Evolutionary conservation across 1,140 invertebrate genomes (phyloP).

Genomic region (Ephestia elutella): DNA sequence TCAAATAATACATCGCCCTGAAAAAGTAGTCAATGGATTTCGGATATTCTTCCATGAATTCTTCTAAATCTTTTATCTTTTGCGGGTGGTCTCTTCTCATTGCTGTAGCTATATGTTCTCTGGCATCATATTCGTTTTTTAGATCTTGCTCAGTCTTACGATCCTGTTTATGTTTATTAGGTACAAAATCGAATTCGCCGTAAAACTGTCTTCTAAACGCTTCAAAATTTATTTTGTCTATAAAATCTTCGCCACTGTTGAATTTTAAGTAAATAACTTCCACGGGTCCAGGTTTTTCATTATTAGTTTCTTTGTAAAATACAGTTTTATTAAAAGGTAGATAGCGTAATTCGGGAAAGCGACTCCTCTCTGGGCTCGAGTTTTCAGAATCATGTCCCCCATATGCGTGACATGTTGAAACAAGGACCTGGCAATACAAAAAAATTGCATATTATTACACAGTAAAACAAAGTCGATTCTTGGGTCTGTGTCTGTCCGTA

Average conservation of each 20-base stretch:
- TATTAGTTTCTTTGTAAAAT: slow-evolving; percentile 10
- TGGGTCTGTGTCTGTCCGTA: too few relatives aligned
- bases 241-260: not conserved
- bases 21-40: slow-evolving; percentile 32
- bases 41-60: slow-evolving; percentile 27
- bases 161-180: not conserved
- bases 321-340: not conserved
- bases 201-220: not conserved
- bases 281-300: not conserved
- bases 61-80: slow-evolving; percentile 25
- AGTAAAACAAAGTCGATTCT: too few relatives aligned
- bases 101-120: not conserved
- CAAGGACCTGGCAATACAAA: not conserved
- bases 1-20: slow-evolving; percentile 32
- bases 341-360: not conserved
- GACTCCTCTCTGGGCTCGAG: not conserved
- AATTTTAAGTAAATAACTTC: not conserved
- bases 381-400: not conserved
- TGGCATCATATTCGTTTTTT: not conserved
- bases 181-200: not conserved
- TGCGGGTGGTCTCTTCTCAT: slow-evolving; percentile 16
- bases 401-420: not conserved
- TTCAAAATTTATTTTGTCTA: not conserved
- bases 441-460: not conserved
- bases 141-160: not conserved